These are phyloP conservation scores for Falcunculus frontatus DNA, from an alignment of 2,113 vertebrate genomes.

Conservation along the genomic window DNA sequence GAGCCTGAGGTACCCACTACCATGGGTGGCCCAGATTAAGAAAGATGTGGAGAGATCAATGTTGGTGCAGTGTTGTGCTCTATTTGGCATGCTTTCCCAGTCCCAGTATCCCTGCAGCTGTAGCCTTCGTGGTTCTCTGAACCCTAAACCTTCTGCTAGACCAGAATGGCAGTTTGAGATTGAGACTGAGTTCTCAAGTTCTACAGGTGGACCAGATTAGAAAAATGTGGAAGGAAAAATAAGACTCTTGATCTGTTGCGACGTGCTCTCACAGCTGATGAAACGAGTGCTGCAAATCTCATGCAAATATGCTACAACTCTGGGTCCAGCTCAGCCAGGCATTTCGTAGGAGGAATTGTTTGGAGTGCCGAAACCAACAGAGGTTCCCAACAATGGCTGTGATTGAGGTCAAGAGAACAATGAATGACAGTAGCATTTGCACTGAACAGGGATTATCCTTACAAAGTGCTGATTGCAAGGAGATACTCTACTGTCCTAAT, in stretches of 20 bases:
- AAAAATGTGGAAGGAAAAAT: neutral
- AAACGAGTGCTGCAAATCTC: neutral
- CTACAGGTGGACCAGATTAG: neutral
- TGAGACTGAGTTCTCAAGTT: neutral
- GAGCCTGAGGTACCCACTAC: neutral
- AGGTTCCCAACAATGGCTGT: neutral
- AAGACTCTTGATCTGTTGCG: neutral
- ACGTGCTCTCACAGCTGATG: neutral
- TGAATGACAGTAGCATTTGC: slow-evolving; percentile 25
- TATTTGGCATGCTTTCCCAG: neutral
- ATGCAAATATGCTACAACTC: neutral
- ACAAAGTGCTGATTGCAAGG: slow-evolving; percentile 22
- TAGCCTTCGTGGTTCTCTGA: neutral
- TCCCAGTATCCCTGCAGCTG: neutral
- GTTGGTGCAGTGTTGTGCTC: neutral
- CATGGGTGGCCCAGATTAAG: neutral
- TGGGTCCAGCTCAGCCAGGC: neutral
- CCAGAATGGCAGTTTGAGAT: neutral
- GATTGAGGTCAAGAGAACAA: neutral
- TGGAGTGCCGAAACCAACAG: neutral
- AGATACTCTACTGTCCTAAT: slow-evolving; percentile 47
- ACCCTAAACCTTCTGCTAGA: neutral
- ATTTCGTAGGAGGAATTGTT: neutral
- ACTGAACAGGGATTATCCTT: slow-evolving; percentile 23
- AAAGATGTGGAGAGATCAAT: neutral